These are phyloP conservation scores for Vulpes vulpes DNA, from an alignment of 2,113 vertebrate genomes.

Conservation along the genomic window DNA sequence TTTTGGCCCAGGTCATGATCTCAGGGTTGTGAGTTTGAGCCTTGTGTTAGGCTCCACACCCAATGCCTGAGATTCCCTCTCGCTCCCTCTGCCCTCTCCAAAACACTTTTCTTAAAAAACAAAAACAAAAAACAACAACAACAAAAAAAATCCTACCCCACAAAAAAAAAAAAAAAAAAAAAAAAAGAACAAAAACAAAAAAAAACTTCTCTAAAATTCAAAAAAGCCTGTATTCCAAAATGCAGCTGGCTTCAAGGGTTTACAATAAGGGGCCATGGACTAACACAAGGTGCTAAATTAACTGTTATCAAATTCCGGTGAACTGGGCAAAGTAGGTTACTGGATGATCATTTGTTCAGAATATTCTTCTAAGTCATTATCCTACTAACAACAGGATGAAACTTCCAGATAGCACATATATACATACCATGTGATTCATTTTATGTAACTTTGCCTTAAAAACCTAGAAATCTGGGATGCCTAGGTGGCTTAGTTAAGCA, in stretches of 20 bases:
- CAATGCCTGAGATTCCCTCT: not conserved
- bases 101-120: not conserved
- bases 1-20: not conserved
- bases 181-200: not conserved
- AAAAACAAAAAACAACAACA: not conserved
- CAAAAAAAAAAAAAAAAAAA: not conserved
- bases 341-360: not conserved
- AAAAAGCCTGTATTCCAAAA: constrained; percentile 26
- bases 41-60: not conserved
- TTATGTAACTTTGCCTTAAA: constrained; percentile 36
- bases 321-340: not conserved
- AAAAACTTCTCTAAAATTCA: not conserved
- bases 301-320: not conserved
- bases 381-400: not conserved
- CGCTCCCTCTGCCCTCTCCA: not conserved
- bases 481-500: too few relatives aligned
- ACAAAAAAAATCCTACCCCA: not conserved
- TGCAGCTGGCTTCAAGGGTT: not conserved
- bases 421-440: not conserved
- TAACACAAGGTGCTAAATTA: not conserved
- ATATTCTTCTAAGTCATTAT: not conserved
- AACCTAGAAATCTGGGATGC: not conserved
- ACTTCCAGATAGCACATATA: not conserved
- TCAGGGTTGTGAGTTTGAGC: not conserved
- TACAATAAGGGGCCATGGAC: not conserved